Conservation (phyloP, 2,797 vertebrate genomes). For the Tangara arthus region DNA sequence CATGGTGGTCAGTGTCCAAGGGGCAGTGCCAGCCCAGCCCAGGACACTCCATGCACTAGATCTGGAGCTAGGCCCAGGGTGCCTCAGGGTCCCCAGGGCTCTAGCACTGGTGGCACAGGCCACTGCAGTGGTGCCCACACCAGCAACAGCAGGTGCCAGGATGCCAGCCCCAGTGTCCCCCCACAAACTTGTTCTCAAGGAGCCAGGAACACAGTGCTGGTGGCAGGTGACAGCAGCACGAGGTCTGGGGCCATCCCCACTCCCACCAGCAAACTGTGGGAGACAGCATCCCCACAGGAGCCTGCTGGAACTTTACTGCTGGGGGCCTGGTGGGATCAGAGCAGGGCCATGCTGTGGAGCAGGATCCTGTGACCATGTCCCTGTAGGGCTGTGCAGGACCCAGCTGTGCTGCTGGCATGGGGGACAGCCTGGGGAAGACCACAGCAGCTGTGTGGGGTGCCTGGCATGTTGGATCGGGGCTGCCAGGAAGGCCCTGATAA, state of each 20-base stretch:
- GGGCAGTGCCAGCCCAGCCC: neutral
- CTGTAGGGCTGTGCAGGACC: fast-evolving
- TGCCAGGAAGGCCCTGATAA: conserved; percentile 25
- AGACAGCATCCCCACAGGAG: neutral
- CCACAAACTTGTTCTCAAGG: neutral
- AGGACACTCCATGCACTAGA: neutral
- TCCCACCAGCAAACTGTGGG: neutral
- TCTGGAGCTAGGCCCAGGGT: neutral
- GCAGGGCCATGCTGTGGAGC: fast-evolving
- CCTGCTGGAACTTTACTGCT: neutral
- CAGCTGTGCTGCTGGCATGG: neutral
- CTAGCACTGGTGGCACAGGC: neutral
- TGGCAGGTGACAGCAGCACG: neutral
- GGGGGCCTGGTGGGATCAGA: neutral
- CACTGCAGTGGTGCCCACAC: neutral
- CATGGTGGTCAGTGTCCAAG: neutral
- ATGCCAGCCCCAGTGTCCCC: neutral
- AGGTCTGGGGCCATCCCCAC: neutral
- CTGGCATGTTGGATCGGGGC: fast-evolving
- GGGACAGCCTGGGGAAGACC: fast-evolving
- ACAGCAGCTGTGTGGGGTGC: fast-evolving
- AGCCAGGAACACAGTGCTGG: neutral
- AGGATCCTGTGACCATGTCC: neutral
- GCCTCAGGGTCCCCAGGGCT: neutral
- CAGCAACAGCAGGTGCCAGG: neutral